phyloP scores from a whole-genome alignment of 2,888 invertebrate genomes.

The Euspilapteryx auroguttella region DNA sequence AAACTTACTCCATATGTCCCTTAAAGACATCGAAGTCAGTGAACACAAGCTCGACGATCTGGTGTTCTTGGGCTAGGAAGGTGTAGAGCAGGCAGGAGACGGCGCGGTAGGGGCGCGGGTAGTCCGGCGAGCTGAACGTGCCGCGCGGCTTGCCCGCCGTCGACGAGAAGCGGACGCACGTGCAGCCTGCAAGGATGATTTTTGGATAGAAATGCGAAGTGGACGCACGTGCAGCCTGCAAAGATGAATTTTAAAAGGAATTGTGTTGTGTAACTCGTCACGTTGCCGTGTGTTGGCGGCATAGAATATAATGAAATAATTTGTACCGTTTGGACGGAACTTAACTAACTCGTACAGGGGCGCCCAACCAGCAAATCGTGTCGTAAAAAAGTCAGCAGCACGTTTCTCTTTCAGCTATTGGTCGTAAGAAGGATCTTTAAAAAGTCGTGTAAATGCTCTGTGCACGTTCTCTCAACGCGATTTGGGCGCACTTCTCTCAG shows the following conservation, averaged over 20 bases:
- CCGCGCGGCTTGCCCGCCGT: constrained; percentile 79
- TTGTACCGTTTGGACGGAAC: too few relatives aligned
- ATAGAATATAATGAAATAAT: too few relatives aligned
- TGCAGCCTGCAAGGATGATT: constrained; percentile 66
- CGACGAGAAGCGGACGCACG: constrained; percentile 80
- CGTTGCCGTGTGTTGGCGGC: too few relatives aligned
- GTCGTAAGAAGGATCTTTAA: too few relatives aligned
- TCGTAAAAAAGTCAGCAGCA: too few relatives aligned
- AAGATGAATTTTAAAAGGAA: not conserved
- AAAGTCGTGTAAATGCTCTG: too few relatives aligned
- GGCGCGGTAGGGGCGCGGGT: constrained; percentile 73
- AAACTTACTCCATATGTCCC: constrained; percentile 67
- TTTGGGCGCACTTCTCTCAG: too few relatives aligned
- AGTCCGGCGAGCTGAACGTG: constrained; percentile 82
- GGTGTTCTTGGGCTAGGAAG: constrained; percentile 75
- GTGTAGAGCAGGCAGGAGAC: constrained; percentile 84
- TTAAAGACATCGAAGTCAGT: constrained; percentile 77
- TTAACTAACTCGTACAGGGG: too few relatives aligned
- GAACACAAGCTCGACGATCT: constrained; percentile 82
- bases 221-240: constrained; percentile 68
- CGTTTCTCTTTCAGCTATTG: too few relatives aligned
- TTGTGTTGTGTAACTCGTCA: constrained; percentile 4
- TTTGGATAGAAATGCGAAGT: constrained; percentile 1
- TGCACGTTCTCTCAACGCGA: too few relatives aligned
- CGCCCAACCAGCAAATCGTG: too few relatives aligned